These are phyloP conservation scores for honey bee (Apis mellifera) DNA, from an alignment of 1,140 invertebrate species.

Conservation along the genomic window Amel_HAv3.1 CM009931.2:20780001-20780500, in stretches of 20 bases:
- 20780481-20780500: slow-evolving; percentile 46
- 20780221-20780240: too few relatives aligned
- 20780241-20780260: too few relatives aligned
- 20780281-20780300: too few relatives aligned
- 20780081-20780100: slow-evolving; percentile 20
- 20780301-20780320: too few relatives aligned
- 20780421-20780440: slow-evolving; percentile 42
- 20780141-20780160: neutral
- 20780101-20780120: neutral
- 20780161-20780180: neutral
- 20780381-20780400: slow-evolving; percentile 38
- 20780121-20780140: too few relatives aligned
- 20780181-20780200: too few relatives aligned
- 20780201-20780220: neutral
- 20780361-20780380: slow-evolving; percentile 22
- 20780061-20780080: slow-evolving; percentile 47
- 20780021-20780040: too few relatives aligned
- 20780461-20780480: slow-evolving; percentile 53
- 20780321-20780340: neutral
- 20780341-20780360: slow-evolving; percentile 26
- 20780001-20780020: slow-evolving; percentile 16
- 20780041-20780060: neutral
- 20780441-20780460: slow-evolving; percentile 43
- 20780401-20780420: slow-evolving; percentile 14
- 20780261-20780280: too few relatives aligned